Conservation (phyloP, 1,140 invertebrate genomes). For the Pseudomyrmex pallidus region DNA sequence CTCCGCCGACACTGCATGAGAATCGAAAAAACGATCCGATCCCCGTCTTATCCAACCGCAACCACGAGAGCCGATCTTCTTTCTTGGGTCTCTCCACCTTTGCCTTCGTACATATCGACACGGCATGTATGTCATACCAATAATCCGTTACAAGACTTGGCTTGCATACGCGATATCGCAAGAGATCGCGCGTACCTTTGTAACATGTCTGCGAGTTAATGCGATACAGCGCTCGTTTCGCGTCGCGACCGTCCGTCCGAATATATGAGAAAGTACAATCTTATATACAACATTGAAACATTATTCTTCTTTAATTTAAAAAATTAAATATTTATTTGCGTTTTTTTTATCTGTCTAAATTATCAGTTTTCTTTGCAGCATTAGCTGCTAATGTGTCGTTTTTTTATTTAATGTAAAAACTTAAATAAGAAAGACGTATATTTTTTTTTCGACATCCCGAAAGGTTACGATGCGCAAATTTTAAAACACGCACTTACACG, state of each 20-base stretch:
- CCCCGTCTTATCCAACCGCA: slow-evolving; percentile 6
- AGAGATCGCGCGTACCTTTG: slow-evolving; percentile 24
- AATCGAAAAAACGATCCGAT: slow-evolving; percentile 64
- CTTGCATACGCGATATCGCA: slow-evolving; percentile 53
- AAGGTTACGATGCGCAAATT: slow-evolving; percentile 1
- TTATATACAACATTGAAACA: no score
- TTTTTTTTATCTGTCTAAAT: not conserved
- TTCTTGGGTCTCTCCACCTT: not conserved
- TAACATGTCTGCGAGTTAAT: slow-evolving; percentile 61
- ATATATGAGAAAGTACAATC: not conserved
- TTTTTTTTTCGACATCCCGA: not conserved
- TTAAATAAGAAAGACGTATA: not conserved
- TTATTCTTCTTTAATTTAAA: not conserved
- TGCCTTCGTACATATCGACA: slow-evolving; percentile 48
- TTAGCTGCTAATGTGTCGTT: no score
- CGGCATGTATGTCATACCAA: slow-evolving; percentile 47
- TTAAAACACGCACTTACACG: slow-evolving; percentile 1
- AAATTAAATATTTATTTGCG: not conserved
- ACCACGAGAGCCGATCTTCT: not conserved
- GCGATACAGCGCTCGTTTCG: slow-evolving; percentile 47
- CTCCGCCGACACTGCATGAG: slow-evolving; percentile 72
- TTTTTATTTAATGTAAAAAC: not conserved
- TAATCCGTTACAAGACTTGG: slow-evolving; percentile 66
- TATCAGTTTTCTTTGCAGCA: not conserved
- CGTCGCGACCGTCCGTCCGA: slow-evolving; percentile 9